Evolutionary conservation across 2,113 vertebrate genomes (phyloP), one percentile per base, ranked within the genome.

Genomic region (Tenebrosternarchus preto): DNA sequence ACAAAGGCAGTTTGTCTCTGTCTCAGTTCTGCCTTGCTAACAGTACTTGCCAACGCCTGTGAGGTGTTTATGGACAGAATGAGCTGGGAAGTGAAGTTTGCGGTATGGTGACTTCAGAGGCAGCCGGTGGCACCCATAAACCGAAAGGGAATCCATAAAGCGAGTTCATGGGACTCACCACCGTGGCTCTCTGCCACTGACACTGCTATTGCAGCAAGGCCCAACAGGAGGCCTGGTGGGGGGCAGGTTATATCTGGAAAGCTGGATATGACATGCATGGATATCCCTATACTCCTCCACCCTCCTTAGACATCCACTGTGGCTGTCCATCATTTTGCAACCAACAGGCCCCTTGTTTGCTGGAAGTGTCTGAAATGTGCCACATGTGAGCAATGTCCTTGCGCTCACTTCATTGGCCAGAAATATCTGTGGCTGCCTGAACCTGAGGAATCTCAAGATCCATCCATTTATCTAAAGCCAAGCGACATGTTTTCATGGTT

Each of bases 271-370:
- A 81, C 56, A 17, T 53, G n/a, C 64, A 43, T 6, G 39, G 63
- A 78, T 63, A 77, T 73, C 22, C 20, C 57, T 53, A 24, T 43
- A 78, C 33, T 63, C 29, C 31, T 73, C 46, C 33, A 29, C 43
- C 61, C n/a, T 50, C 53, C 15, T 80, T 70, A 27, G 69, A 56
- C 53, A 31, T 29, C 69, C 69, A 74, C 80, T 76, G 77, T 77
- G 83, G 74, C 29, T 83, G 79, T 83, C 81, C 67, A 27, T 87
- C 82, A 83, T 80, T 76, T 60, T 77, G 29, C 56, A 79, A 77
- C 80, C 76, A 70, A 67, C 36, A n/a, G 33, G 63, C 36, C 43
- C 46, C 46, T 31, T 55, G 33, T 77, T 73, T 43, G 39, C 76
- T 73, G 73, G 56, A 80, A 80, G 66, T 27, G 33, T 66, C n/a